These are phyloP conservation scores for Sinotaia quadrata DNA, from an alignment of 2,888 invertebrate genomes.

Conservation along the genomic window DNA sequence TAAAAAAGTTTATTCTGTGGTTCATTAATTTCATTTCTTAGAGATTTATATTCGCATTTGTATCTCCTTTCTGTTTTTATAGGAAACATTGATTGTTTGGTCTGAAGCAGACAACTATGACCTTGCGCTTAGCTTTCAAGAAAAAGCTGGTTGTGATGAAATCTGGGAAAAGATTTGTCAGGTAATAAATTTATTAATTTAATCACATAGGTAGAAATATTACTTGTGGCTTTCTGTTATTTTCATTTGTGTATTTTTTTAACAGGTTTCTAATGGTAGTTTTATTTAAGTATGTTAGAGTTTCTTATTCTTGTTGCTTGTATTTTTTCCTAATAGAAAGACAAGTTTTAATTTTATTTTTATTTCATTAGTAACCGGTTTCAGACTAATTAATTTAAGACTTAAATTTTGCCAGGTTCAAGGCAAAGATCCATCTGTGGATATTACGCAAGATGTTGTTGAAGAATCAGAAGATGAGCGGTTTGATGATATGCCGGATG, in stretches of 20 bases:
- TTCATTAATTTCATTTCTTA: too few relatives aligned
- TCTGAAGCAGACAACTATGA: slow-evolving; percentile 99
- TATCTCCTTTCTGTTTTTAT: too few relatives aligned
- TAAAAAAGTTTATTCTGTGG: too few relatives aligned
- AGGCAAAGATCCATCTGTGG: slow-evolving; percentile 98
- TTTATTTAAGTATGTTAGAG: not conserved
- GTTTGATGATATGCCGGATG: slow-evolving; percentile 96
- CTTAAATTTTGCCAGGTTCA: slow-evolving; percentile 87
- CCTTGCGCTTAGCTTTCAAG: slow-evolving; percentile 99
- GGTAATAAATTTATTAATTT: too few relatives aligned
- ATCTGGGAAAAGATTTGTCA: slow-evolving; percentile 99
- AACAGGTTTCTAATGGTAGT: not conserved
- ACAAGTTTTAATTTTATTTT: too few relatives aligned
- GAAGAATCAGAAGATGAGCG: slow-evolving; percentile 83
- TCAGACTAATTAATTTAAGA: too few relatives aligned
- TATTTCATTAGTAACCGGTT: too few relatives aligned
- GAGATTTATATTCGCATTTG: too few relatives aligned
- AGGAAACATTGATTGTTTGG: slow-evolving; percentile 99
- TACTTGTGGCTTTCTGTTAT: not conserved
- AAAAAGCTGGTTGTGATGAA: slow-evolving; percentile 99
- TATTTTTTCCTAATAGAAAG: too few relatives aligned
- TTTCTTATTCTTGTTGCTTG: too few relatives aligned
- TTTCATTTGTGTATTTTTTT: not conserved
- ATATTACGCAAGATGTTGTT: slow-evolving; percentile 85
- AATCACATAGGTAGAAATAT: too few relatives aligned